These are phyloP conservation scores for Megalops atlanticus DNA, from an alignment of 2,113 vertebrate genomes.

Conservation along the genomic window DNA sequence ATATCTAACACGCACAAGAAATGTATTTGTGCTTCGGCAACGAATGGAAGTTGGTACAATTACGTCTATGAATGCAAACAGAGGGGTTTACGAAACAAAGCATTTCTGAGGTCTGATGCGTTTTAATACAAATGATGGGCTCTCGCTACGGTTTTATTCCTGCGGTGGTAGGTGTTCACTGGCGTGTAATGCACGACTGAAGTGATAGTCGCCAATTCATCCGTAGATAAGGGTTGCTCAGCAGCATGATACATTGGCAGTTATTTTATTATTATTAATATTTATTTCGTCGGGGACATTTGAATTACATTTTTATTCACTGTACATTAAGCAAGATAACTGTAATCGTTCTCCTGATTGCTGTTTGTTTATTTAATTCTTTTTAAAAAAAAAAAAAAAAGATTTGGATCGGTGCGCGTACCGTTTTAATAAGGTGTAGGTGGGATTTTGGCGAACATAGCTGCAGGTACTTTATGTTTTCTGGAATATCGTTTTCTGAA, in stretches of 20 bases:
- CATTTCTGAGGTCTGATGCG: not conserved
- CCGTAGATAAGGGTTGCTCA: constrained; percentile 59
- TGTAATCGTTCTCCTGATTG: not conserved
- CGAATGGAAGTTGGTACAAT: not conserved
- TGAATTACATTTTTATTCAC: constrained; percentile 43
- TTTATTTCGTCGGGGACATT: constrained; percentile 20
- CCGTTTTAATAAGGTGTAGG: not conserved
- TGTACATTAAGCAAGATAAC: constrained; percentile 30
- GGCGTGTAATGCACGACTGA: constrained; percentile 26
- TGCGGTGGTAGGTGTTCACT: constrained; percentile 1
- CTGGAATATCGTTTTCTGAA: not conserved
- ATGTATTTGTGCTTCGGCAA: not conserved
- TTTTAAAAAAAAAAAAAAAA: too few species aligned
- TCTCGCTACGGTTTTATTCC: not conserved
- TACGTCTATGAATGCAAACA: not conserved
- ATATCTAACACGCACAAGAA: not conserved
- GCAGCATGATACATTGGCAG: constrained; percentile 63
- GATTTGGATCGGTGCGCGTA: not conserved
- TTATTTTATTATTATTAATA: constrained; percentile 16
- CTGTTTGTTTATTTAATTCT: not conserved
- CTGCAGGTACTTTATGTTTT: not conserved
- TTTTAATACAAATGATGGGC: not conserved
- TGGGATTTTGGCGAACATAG: not conserved
- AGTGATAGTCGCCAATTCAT: constrained; percentile 46
- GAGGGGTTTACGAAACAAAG: not conserved